Conservation (phyloP, 2,888 invertebrate genomes). For the Papilio demoleus region DNA sequence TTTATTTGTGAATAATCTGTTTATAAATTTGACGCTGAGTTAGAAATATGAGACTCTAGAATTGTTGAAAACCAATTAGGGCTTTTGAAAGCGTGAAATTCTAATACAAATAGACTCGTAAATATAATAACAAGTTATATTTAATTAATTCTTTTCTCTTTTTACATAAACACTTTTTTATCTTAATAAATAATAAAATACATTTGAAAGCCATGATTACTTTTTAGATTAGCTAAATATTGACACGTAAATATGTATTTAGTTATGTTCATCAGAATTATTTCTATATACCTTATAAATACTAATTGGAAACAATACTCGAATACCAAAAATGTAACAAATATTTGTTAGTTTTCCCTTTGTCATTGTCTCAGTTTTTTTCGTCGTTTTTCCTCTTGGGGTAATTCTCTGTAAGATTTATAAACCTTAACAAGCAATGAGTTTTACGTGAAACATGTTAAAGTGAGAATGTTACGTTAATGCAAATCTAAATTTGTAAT, state of each 20-base stretch:
- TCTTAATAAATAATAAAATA: too few species aligned
- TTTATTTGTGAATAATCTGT: conserved; percentile 12
- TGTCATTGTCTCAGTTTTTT: conserved; percentile 34
- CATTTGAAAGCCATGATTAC: too few species aligned
- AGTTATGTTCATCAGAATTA: too few species aligned
- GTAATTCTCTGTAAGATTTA: conserved; percentile 39
- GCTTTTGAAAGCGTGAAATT: conserved; percentile 5
- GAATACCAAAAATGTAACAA: conserved; percentile 33
- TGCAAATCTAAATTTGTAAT: too few species aligned
- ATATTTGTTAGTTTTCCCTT: conserved; percentile 36
- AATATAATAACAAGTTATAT: neutral
- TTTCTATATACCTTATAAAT: neutral
- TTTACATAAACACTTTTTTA: too few species aligned
- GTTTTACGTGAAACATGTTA: conserved; percentile 19
- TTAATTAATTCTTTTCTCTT: too few species aligned
- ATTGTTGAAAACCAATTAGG: conserved; percentile 30
- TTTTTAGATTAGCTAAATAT: too few species aligned
- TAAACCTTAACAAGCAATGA: conserved; percentile 35
- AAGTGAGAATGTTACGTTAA: neutral
- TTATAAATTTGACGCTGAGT: conserved; percentile 14
- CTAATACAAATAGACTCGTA: conserved; percentile 1
- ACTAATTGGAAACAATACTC: conserved; percentile 25
- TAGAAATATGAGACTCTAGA: conserved; percentile 18
- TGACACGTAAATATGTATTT: too few species aligned
- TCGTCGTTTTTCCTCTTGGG: conserved; percentile 31